Conservation (phyloP, 1,140 invertebrate genomes). For the Drosophila simulans region DNA sequence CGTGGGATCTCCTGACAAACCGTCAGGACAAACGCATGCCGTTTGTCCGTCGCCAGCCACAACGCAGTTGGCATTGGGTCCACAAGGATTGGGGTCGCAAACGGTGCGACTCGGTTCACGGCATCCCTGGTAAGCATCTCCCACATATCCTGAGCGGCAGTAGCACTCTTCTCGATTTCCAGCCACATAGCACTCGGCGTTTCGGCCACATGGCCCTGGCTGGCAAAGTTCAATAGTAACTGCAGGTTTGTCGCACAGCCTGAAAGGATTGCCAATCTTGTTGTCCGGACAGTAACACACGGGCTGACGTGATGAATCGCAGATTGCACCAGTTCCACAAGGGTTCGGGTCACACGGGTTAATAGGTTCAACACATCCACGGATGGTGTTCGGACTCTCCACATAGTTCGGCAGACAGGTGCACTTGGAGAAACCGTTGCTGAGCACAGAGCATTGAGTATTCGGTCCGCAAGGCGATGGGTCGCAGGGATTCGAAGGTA, state of each 20-base stretch:
- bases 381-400: conserved; percentile 94
- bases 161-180: conserved; percentile 91
- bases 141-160: conserved; percentile 90
- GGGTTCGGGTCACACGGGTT: conserved; percentile 93
- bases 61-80: conserved; percentile 90
- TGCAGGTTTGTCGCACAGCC: conserved; percentile 87
- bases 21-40: conserved; percentile 90
- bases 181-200: conserved; percentile 91
- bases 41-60: conserved; percentile 88
- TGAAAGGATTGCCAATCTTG: conserved; percentile 91
- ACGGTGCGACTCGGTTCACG: conserved; percentile 87
- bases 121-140: conserved; percentile 91
- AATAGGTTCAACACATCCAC: conserved; percentile 91
- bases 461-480: conserved; percentile 95
- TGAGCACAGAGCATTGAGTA: conserved; percentile 91
- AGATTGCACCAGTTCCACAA: conserved; percentile 91
- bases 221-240: conserved; percentile 88
- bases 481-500: conserved; percentile 89
- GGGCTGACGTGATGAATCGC: conserved; percentile 91
- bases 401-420: conserved; percentile 93
- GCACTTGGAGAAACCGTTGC: conserved; percentile 94
- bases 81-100: conserved; percentile 92
- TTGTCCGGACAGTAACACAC: conserved; percentile 92
- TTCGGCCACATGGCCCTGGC: conserved; percentile 91
- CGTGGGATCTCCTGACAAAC: conserved; percentile 91